Evolutionary conservation across 2,888 invertebrate species (phyloP).

Genomic region (Drosophila ustulata): DNA sequence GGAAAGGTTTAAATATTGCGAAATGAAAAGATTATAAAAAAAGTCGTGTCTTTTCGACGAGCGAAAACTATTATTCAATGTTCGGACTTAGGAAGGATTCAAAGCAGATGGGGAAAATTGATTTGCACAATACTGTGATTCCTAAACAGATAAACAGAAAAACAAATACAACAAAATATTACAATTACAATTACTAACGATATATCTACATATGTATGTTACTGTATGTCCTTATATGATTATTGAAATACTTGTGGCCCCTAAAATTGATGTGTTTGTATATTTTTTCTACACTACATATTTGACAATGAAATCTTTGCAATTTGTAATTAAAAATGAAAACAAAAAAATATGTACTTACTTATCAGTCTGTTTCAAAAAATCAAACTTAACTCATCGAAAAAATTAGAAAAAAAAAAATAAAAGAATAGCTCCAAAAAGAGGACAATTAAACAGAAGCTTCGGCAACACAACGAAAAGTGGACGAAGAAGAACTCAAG

Average conservation of each 20-base stretch:
- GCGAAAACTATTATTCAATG: conserved; percentile 11
- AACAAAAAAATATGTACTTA: conserved; percentile 21
- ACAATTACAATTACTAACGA: conserved; percentile 19
- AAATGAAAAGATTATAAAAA: neutral
- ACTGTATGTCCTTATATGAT: conserved; percentile 14
- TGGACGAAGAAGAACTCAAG: too few species aligned
- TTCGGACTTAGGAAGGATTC: conserved; percentile 16
- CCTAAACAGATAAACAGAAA: conserved; percentile 49
- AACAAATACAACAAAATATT: conserved; percentile 14
- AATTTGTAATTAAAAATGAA: conserved; percentile 36
- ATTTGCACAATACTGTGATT: conserved; percentile 75
- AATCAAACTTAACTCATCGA: neutral
- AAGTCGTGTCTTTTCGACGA: too few species aligned
- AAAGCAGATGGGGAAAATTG: conserved; percentile 29
- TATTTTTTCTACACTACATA: conserved; percentile 28
- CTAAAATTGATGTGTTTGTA: conserved; percentile 42
- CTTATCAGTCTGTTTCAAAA: too few species aligned
- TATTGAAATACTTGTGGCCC: conserved; percentile 22
- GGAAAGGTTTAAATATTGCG: conserved; percentile 16
- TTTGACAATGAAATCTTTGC: conserved; percentile 33
- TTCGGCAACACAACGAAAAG: conserved; percentile 10
- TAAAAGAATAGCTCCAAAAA: conserved; percentile 3
- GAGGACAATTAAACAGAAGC: neutral
- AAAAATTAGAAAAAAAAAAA: conserved; percentile 30
- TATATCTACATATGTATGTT: conserved; percentile 33